Evolutionary conservation across 2,113 vertebrate genomes (phyloP), one percentile per base, ranked within the genome.

Genomic region (Vulpes ferrilata): DNA sequence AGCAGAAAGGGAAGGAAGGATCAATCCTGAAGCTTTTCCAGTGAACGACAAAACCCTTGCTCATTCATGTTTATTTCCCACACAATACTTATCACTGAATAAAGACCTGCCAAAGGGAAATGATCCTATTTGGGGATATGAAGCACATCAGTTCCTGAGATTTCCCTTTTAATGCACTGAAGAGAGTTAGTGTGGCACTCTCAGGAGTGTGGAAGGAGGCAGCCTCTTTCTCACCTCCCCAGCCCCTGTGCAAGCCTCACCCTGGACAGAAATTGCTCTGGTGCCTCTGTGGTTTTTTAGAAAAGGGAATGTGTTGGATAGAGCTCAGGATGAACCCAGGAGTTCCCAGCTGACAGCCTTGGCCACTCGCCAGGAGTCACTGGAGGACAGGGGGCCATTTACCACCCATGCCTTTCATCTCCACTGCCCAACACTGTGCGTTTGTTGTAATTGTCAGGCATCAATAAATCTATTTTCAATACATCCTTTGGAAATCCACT

Each of bases 141-240:
- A 85, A 7, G 10, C 16, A 60, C 27, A 9, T 9, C 12, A 0
- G 16, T 59, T 12, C 48, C 62, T 0, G 0, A 16, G 38, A 19
- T 0, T 22, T 67, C 27, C 83, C 35, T 32, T 23, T n/a, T 1
- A 69, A 7, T 9, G 30, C 4, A n/a, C 32, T 12, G 23, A 67
- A 78, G 55, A 73, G 22, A 10, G 64, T 38, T 16, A 3, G 22
- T 5, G 1, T 0, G 0, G 43, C 60, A 32, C 73, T 53, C 60
- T 30, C 5, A 25, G 48, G 0, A 55, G 86, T 23, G 73, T 11
- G 15, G 43, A 12, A 57, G n/a, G 55, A 85, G 90, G 0, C 0
- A 32, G 85, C 17, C 10, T 73, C 11, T 74, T 74, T 51, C 79
- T n/a, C 88, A 98, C 88, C 78, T 71, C 93, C 96, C 91, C 30